These are phyloP conservation scores for Saccopteryx leptura DNA, from an alignment of 2,113 vertebrate species.

Conservation along the genomic window DNA sequence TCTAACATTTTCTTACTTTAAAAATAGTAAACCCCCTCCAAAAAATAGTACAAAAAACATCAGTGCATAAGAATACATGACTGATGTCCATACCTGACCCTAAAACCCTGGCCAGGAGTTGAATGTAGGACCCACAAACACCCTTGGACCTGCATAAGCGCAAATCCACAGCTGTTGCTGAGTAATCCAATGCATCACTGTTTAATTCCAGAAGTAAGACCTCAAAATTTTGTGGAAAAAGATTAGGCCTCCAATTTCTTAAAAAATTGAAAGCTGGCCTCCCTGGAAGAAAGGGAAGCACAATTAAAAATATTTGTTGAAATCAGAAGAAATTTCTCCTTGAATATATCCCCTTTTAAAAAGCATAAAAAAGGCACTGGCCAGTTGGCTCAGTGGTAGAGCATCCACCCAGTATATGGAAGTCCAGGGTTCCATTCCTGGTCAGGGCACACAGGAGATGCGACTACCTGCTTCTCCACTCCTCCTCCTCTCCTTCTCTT, in stretches of 20 bases:
- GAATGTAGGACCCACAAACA: background rate
- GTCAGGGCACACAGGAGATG: no score
- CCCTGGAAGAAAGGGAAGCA: background rate
- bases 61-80: slow-evolving; percentile 1
- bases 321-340: slow-evolving; percentile 29
- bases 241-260: background rate
- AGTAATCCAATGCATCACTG: background rate
- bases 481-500: no score
- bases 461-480: no score
- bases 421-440: no score
- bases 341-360: slow-evolving; percentile 15
- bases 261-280: background rate
- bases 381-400: no score
- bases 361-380: background rate
- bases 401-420: no score
- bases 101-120: background rate
- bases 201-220: slow-evolving; percentile 15
- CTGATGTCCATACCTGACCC: background rate
- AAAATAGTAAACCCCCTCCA: background rate
- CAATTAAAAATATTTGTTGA: background rate
- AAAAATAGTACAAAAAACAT: background rate
- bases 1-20: slow-evolving; percentile 28
- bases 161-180: background rate
- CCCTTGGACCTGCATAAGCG: background rate
- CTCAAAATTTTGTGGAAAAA: slow-evolving; percentile 3